Conservation (phyloP, 2,888 invertebrate species). For the Pseudeuparius sepicola region DNA sequence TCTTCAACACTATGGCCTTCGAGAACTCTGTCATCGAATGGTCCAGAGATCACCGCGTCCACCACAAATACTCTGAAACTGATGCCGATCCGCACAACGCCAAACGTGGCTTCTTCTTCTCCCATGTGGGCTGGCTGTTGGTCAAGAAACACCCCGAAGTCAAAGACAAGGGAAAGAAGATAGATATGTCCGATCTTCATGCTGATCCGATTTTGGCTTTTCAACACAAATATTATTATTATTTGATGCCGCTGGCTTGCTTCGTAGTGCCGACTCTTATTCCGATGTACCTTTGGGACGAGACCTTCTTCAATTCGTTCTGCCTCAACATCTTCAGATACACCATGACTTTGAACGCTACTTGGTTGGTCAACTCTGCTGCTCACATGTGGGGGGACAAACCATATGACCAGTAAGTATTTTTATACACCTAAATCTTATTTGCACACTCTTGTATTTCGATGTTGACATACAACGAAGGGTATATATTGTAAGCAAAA, state of each 20-base stretch:
- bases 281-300: slow-evolving; percentile 70
- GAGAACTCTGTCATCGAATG: slow-evolving; percentile 76
- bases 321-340: slow-evolving; percentile 68
- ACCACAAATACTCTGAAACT: slow-evolving; percentile 90
- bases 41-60: slow-evolving; percentile 74
- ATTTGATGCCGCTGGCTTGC: slow-evolving; percentile 61
- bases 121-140: slow-evolving; percentile 91
- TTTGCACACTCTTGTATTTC: no score
- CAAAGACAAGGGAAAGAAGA: slow-evolving; percentile 70
- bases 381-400: slow-evolving; percentile 74
- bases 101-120: slow-evolving; percentile 88
- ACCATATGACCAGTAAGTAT: slow-evolving; percentile 61
- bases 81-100: slow-evolving; percentile 93
- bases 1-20: slow-evolving; percentile 85
- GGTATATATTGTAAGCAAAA: no score
- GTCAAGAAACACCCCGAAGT: slow-evolving; percentile 87
- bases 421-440: no score
- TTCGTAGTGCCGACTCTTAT: slow-evolving; percentile 67
- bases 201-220: slow-evolving; percentile 75
- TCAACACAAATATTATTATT: slow-evolving; percentile 60
- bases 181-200: slow-evolving; percentile 76
- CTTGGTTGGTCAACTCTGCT: slow-evolving; percentile 85
- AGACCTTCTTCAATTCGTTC: slow-evolving; percentile 56
- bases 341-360: slow-evolving; percentile 59
- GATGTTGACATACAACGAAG: no score